phyloP scores from a whole-genome alignment of 2,888 invertebrate species.

The Lepidochrysops patricia region DNA sequence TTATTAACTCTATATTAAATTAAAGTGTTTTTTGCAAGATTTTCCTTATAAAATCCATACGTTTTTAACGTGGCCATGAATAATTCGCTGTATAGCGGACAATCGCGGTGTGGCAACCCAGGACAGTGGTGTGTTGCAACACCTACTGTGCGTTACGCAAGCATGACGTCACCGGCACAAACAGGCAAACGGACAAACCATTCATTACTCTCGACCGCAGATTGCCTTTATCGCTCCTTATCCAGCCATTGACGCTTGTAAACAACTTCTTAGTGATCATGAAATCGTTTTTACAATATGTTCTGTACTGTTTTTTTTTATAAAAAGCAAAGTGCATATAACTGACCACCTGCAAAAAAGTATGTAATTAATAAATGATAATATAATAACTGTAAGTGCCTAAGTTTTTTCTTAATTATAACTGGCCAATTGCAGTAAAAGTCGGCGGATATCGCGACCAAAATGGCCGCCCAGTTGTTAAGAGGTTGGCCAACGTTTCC shows the following conservation, averaged over 20 bases:
- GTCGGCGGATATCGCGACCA: conserved; percentile 22
- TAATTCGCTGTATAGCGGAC: conserved; percentile 13
- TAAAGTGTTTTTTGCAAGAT: background rate
- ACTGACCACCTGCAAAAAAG: background rate
- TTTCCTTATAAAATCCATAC: background rate
- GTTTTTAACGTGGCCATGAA: background rate
- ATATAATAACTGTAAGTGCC: too few relatives aligned
- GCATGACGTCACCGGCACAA: conserved; percentile 24
- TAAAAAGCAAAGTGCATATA: too few relatives aligned
- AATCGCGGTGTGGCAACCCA: conserved; percentile 22
- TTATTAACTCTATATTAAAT: background rate
- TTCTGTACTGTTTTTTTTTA: too few relatives aligned
- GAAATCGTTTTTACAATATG: too few relatives aligned
- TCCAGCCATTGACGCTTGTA: background rate
- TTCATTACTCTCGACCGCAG: conserved; percentile 23
- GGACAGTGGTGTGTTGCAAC: conserved; percentile 26
- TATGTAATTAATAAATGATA: too few relatives aligned
- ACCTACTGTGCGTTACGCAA: conserved; percentile 25
- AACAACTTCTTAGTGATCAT: too few relatives aligned
- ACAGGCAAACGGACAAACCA: conserved; percentile 31
- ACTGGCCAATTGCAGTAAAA: background rate
- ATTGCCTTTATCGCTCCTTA: conserved; percentile 1
- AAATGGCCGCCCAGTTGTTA: conserved; percentile 41
- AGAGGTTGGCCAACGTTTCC: conserved; percentile 57
- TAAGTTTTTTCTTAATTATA: too few relatives aligned